Evolutionary conservation across 2,888 invertebrate genomes (phyloP).

Genomic region (Amaurobius ferox): DNA sequence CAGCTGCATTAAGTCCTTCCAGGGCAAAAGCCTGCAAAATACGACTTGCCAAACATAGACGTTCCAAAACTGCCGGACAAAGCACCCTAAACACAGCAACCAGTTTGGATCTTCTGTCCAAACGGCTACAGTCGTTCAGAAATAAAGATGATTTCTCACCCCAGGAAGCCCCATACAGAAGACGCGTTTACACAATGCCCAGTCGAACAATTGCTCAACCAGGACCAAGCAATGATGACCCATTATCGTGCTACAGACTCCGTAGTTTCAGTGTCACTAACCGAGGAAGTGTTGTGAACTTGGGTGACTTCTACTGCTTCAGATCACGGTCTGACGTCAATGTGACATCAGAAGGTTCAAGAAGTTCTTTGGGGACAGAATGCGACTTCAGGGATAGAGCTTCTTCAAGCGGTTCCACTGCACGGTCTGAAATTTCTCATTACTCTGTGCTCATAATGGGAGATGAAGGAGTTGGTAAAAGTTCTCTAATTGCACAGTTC

Average conservation of each 20-base stretch:
- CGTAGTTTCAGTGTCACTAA: conserved; percentile 65
- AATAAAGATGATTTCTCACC: conserved; percentile 21
- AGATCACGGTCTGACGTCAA: conserved; percentile 60
- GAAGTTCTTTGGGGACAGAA: conserved; percentile 30
- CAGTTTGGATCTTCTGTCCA: conserved; percentile 40
- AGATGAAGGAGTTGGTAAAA: conserved; percentile 60
- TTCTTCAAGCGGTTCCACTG: conserved; percentile 58
- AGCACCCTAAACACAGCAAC: conserved; percentile 17
- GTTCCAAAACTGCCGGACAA: background rate
- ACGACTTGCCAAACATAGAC: conserved; percentile 26
- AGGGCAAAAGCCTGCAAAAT: conserved; percentile 4
- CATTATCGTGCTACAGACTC: conserved; percentile 36
- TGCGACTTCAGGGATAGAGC: conserved; percentile 46
- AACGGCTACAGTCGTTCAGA: background rate
- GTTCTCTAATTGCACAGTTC: conserved; percentile 62
- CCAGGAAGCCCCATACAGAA: conserved; percentile 35
- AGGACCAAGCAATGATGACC: background rate
- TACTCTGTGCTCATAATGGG: conserved; percentile 55
- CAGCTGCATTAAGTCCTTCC: conserved; percentile 45
- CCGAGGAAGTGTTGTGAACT: conserved; percentile 56
- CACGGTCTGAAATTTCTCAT: conserved; percentile 28
- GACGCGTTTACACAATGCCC: conserved; percentile 65
- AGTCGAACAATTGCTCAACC: conserved; percentile 11
- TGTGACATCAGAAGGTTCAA: conserved; percentile 30
- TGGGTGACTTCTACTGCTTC: conserved; percentile 57